A percentile compares a stretch with the other conserved stretches of the same genome.
Conservation (phyloP, 2,888 invertebrate genomes). For the Ormyrus nitidulus region DNA sequence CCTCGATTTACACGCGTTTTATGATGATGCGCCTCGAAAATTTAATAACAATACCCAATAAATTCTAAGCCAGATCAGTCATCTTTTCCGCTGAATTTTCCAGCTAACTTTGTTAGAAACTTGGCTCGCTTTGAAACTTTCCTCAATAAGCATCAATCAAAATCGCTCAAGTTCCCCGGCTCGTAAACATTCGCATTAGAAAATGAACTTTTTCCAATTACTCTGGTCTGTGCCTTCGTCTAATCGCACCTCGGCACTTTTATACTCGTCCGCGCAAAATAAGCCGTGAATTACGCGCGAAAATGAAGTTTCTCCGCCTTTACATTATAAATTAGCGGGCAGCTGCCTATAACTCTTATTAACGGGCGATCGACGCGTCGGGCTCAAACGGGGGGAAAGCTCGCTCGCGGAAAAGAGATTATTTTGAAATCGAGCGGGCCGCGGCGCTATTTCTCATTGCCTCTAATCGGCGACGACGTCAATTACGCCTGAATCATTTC, state of each 20-base stretch:
- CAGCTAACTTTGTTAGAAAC: neutral
- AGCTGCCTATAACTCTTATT: constrained; percentile 33
- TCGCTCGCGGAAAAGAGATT: no score
- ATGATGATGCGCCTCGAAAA: neutral
- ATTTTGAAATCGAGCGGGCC: constrained; percentile 34
- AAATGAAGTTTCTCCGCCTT: neutral
- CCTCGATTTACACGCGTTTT: constrained; percentile 10
- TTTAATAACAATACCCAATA: constrained; percentile 42
- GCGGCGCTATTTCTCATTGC: constrained; percentile 24
- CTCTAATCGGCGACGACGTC: constrained; percentile 46
- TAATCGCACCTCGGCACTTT: no score
- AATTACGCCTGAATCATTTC: constrained; percentile 49
- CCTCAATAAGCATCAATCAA: constrained; percentile 37
- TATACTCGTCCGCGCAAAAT: no score
- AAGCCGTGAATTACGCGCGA: no score
- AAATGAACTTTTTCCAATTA: constrained; percentile 26
- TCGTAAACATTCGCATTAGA: constrained; percentile 11
- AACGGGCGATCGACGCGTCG: constrained; percentile 21
- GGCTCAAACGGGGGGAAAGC: no score
- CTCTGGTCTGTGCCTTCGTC: neutral
- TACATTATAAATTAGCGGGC: constrained; percentile 23
- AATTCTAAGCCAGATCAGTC: constrained; percentile 22
- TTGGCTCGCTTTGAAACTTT: neutral
- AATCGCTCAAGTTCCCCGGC: constrained; percentile 1
- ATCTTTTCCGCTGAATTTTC: constrained; percentile 19